phyloP scores from a whole-genome alignment of 2,797 vertebrate genomes.

The Odontamblyopus lacepedii region DNA sequence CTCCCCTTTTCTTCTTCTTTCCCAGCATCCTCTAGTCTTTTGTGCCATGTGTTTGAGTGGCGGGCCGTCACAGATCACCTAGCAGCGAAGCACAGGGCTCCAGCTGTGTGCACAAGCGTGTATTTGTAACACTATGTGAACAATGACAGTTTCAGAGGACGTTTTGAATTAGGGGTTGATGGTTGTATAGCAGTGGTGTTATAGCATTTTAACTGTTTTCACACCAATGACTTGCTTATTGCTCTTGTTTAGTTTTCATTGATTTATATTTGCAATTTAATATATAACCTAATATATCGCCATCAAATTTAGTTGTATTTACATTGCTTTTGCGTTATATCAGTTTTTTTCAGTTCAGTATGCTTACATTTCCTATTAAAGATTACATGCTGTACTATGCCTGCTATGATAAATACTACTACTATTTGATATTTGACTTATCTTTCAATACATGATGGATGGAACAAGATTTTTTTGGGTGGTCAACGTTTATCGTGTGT shows the following conservation, averaged over 20 bases:
- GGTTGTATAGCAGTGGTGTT: neutral
- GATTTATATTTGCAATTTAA: neutral
- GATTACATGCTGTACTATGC: neutral
- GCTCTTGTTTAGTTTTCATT: neutral
- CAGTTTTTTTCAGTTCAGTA: neutral
- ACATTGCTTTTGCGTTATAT: neutral
- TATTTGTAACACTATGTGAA: constrained; percentile 32
- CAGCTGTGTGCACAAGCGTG: constrained; percentile 33
- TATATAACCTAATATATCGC: neutral
- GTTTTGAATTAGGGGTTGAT: neutral
- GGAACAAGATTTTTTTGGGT: too few species aligned
- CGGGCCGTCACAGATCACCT: constrained; percentile 99
- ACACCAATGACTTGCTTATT: neutral
- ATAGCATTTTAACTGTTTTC: neutral
- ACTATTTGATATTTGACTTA: too few species aligned
- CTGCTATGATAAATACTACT: too few species aligned
- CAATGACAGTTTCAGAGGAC: neutral
- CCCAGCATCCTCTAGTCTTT: constrained; percentile 83
- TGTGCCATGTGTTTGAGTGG: constrained; percentile 95
- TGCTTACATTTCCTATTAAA: neutral
- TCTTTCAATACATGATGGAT: too few species aligned
- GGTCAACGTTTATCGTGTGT: too few species aligned
- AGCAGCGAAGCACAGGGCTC: constrained; percentile 72
- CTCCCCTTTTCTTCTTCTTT: constrained; percentile 67
- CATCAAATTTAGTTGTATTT: neutral